Percentiles rank a stretch among this genome's conserved stretches.
phyloP scores from a whole-genome alignment of 2,797 vertebrate species.

The Trichosurus vulpecula region DNA sequence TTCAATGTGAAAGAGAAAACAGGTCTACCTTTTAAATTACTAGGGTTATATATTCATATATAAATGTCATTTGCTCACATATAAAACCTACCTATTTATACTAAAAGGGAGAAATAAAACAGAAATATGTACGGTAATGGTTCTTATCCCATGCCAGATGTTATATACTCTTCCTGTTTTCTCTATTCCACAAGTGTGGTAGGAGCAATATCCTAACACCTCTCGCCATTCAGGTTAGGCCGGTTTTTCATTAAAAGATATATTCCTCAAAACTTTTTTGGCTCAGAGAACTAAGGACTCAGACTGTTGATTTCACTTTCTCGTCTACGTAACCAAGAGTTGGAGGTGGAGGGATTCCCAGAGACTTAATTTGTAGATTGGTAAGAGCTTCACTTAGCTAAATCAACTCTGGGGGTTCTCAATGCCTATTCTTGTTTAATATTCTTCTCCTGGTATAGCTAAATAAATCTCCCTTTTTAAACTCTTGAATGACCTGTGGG shows the following conservation, averaged over 20 bases:
- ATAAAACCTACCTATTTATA: constrained; percentile 14
- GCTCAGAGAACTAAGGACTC: background rate
- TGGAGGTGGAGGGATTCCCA: background rate
- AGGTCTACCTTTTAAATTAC: background rate
- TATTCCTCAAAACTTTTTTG: background rate
- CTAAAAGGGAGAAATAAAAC: background rate
- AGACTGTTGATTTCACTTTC: background rate
- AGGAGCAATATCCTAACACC: background rate
- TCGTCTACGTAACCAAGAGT: background rate
- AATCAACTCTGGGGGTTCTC: background rate
- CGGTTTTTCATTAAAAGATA: background rate
- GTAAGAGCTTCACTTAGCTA: background rate
- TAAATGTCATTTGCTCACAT: background rate
- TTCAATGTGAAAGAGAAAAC: background rate
- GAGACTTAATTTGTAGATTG: background rate
- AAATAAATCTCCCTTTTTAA: background rate
- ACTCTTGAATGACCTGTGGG: background rate
- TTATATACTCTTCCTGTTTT: background rate
- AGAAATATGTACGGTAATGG: background rate
- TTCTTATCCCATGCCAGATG: background rate
- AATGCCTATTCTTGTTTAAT: background rate
- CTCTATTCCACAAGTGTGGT: background rate
- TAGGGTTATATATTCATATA: too few relatives aligned
- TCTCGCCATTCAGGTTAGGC: background rate
- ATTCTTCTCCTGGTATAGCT: background rate